Evolutionary conservation across 2,113 vertebrate genomes (phyloP).

Genomic region (Columba livia): DNA sequence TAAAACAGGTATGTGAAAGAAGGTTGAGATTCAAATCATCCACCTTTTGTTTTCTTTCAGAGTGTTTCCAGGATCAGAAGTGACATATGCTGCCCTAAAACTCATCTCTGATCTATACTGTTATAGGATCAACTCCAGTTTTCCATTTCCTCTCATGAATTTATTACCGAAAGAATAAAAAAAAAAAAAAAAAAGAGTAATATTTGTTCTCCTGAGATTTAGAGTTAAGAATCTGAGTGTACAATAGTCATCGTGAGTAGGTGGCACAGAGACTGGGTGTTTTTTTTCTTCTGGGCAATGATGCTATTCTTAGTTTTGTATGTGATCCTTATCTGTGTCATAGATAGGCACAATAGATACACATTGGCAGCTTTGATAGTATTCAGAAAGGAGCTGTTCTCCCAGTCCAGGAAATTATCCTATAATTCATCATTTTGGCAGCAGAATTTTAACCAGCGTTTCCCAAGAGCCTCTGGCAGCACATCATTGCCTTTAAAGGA

Average conservation of each 20-base stretch:
- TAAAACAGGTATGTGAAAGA: not conserved
- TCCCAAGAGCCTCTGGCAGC: not conserved
- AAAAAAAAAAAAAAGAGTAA: not conserved
- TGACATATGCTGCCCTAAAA: not conserved
- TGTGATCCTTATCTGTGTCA: not conserved
- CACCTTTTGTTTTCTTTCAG: not conserved
- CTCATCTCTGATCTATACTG: not conserved
- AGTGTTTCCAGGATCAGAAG: not conserved
- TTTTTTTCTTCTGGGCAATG: not conserved
- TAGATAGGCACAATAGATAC: slow-evolving; percentile 18
- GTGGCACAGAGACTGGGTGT: not conserved
- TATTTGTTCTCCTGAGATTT: not conserved
- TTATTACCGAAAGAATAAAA: not conserved
- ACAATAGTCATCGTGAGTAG: not conserved
- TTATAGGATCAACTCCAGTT: not conserved
- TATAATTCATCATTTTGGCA: not conserved
- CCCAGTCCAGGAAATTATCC: slow-evolving; percentile 14
- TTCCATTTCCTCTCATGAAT: not conserved
- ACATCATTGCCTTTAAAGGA: not conserved
- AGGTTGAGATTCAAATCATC: not conserved
- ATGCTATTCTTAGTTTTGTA: slow-evolving; percentile 4
- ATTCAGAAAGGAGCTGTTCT: not conserved
- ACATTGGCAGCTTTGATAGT: not conserved
- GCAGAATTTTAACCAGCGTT: slow-evolving; percentile 10
- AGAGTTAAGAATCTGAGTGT: not conserved